Conservation (phyloP, 2,113 vertebrate genomes). For the Dinomys branickii region DNA sequence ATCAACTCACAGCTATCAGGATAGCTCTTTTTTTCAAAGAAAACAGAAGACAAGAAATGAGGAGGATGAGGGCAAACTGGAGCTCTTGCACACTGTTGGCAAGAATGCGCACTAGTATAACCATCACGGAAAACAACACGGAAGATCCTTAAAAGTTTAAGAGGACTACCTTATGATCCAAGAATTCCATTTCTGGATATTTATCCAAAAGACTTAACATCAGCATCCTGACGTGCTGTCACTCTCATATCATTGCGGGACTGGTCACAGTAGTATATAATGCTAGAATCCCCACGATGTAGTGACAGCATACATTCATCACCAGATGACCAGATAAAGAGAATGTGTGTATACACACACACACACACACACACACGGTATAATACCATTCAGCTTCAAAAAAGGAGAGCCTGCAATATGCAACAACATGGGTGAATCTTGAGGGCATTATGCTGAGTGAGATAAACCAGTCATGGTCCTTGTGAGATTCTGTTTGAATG, state of each 20-base stretch:
- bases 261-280: not conserved
- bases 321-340: not conserved
- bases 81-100: not conserved
- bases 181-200: not conserved
- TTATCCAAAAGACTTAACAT: not conserved
- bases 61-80: not conserved
- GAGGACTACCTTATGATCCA: not conserved
- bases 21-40: not conserved
- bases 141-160: not conserved
- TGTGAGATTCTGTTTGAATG: not conserved
- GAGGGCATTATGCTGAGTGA: not conserved
- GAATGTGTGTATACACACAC: not conserved
- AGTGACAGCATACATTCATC: not conserved
- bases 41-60: not conserved
- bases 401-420: not conserved
- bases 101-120: not conserved
- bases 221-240: not conserved
- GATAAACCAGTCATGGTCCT: not conserved
- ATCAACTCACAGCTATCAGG: not conserved
- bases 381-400: not conserved
- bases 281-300: not conserved
- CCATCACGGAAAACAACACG: not conserved
- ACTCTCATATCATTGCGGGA: not conserved
- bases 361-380: too few relatives aligned
- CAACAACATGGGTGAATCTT: too few relatives aligned